Conservation (phyloP, 2,888 invertebrate species). For the Diadromus collaris region DNA sequence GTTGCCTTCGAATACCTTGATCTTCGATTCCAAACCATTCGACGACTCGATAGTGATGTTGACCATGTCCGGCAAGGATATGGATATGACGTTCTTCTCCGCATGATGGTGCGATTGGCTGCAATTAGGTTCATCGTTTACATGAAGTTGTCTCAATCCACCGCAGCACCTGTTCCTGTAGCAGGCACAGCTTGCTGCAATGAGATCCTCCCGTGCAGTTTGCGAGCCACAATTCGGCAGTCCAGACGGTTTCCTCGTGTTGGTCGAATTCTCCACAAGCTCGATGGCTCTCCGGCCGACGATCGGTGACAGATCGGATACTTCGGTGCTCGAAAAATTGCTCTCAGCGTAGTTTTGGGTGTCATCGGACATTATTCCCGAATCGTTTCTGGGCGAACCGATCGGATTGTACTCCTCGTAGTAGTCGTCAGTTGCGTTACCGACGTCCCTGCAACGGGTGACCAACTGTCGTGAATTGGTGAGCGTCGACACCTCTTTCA, state of each 20-base stretch:
- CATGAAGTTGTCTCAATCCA: conserved; percentile 43
- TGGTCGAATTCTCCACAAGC: conserved; percentile 69
- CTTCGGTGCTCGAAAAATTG: conserved; percentile 65
- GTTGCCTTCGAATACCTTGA: conserved; percentile 66
- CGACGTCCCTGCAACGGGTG: conserved; percentile 69
- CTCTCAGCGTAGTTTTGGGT: conserved; percentile 69
- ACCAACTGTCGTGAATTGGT: conserved; percentile 65
- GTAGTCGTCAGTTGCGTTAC: conserved; percentile 69
- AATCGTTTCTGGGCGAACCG: conserved; percentile 69
- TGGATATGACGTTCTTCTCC: conserved; percentile 74
- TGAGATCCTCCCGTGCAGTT: conserved; percentile 59
- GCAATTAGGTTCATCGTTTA: neutral
- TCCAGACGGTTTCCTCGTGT: conserved; percentile 63
- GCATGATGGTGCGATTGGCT: conserved; percentile 39
- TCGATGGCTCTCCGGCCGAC: conserved; percentile 53
- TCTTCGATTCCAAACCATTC: conserved; percentile 70
- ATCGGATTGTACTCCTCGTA: conserved; percentile 66
- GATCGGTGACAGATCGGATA: conserved; percentile 60
- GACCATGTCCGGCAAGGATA: conserved; percentile 74
- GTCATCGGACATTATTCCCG: conserved; percentile 72
- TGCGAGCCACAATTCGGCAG: conserved; percentile 61
- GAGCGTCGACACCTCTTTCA: conserved; percentile 74
- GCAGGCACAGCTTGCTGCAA: conserved; percentile 23
- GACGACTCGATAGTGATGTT: conserved; percentile 74
- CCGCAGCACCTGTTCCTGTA: conserved; percentile 41